Evolutionary conservation across 2,113 vertebrate species (phyloP).

Genomic region (Myotis lucifugus): DNA sequence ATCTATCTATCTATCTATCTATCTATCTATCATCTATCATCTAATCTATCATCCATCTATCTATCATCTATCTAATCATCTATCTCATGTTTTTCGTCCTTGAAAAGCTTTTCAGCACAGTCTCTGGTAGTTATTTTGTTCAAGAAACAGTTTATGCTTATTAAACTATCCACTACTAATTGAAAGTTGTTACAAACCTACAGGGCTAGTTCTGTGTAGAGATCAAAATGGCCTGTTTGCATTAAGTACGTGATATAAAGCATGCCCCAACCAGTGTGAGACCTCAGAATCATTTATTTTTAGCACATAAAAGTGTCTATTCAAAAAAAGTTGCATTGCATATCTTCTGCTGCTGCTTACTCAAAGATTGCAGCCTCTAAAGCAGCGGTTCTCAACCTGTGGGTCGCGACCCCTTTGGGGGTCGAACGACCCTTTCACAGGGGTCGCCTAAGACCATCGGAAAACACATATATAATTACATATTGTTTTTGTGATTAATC

Average conservation of each 20-base stretch:
- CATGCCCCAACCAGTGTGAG: background rate
- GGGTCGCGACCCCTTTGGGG: too few relatives aligned
- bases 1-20: background rate
- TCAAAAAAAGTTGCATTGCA: background rate
- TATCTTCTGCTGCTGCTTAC: background rate
- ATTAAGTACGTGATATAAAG: background rate
- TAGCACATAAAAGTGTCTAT: background rate
- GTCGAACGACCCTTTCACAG: too few relatives aligned
- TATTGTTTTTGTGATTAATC: too few relatives aligned
- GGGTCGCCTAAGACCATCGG: too few relatives aligned
- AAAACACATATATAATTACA: too few relatives aligned
- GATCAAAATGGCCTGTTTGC: background rate
- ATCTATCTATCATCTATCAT: background rate
- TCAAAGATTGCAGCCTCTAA: background rate
- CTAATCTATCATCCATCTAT: background rate
- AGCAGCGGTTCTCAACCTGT: background rate
- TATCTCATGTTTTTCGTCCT: background rate
- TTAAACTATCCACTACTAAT: background rate
- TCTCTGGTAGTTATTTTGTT: background rate
- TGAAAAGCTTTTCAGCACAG: background rate
- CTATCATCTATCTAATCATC: background rate
- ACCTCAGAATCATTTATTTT: conserved; percentile 13
- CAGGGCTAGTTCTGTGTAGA: background rate
- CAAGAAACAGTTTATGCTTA: background rate
- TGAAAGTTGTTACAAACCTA: background rate